Base-by-base conservation (phyloP, 1,140 invertebrate species). In the Goniozus legneri region DNA sequence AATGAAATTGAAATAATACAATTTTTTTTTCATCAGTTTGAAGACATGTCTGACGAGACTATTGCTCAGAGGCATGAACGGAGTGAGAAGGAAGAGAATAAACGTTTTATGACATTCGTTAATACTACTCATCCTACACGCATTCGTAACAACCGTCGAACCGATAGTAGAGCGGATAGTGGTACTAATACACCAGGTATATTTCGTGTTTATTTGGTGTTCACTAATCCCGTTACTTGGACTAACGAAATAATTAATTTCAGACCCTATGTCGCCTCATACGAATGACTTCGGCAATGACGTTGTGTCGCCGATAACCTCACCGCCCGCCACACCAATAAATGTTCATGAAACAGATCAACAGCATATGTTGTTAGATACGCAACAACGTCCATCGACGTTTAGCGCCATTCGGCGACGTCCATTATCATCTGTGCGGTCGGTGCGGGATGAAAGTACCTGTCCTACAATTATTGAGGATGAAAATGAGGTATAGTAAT, bases 21-120 rank as follows among this genome's bases (percentile, higher is more conserved):
- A 35, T 16, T 34, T 40, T 30, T 42, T 45, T 42, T 22, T 41
- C 15, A 38, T 40, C 32, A 88, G 84, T 76, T 80, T 24, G 91
- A 92, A 74, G 89, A 92, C 71, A 67, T 91, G 47, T 85, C 84
- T 12, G 89, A 93, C 47, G 83, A 85, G 47, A 79, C 81, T 1
- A 82, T 85, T 58, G 60, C 75, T 3, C 64, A 73, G 19, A 78
- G 90, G 14, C 91, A 95, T 66, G 80, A 83, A 22, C 80, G 82
- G 33, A 87, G 85, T 58, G 90, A 94, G 75, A 72, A 79, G 6
- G 82, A 86, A 49, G 91, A 95, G 71, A 82, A 84, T 40, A 87
- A 85, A 60, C 84, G 87, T 38, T 92, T 89, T 68, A 79, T 85
- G 53, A 82, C 80, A 56, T 86, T 85, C 53, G 72, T 87, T 3